A percentile compares a stretch with the other conserved stretches of the same genome.
Conservation (phyloP, 1,140 invertebrate species). For the Zophobas morio region DNA sequence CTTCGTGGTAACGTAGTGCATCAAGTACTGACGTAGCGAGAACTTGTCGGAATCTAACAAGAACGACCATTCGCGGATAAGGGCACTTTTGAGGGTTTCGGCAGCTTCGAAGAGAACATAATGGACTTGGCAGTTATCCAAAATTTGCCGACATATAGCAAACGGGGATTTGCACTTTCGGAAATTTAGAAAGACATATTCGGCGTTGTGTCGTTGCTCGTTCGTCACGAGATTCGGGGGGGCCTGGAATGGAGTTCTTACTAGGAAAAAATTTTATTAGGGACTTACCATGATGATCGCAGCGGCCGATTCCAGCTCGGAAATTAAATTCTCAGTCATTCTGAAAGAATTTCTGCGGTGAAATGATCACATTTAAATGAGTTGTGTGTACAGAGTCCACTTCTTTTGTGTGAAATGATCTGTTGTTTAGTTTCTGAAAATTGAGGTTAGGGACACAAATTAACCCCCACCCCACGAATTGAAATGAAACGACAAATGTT, state of each 20-base stretch:
- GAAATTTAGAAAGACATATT: conserved; percentile 85
- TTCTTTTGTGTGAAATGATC: background rate
- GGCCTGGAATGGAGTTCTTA: conserved; percentile 74
- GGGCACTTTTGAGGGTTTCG: conserved; percentile 84
- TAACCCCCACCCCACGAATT: background rate
- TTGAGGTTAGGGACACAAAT: conserved; percentile 18
- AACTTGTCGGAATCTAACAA: conserved; percentile 78
- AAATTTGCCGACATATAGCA: conserved; percentile 83
- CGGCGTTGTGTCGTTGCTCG: conserved; percentile 85
- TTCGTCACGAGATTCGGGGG: conserved; percentile 84
- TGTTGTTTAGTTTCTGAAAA: conserved; percentile 5
- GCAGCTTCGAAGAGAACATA: conserved; percentile 92
- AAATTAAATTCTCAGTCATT: conserved; percentile 59
- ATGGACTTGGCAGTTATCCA: conserved; percentile 84
- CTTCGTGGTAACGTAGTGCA: conserved; percentile 82
- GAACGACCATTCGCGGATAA: conserved; percentile 87
- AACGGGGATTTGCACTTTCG: conserved; percentile 88
- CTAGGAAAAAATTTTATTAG: conserved; percentile 20
- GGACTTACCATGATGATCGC: conserved; percentile 63
- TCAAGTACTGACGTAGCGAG: conserved; percentile 83
- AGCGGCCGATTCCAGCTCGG: conserved; percentile 63
- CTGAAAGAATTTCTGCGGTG: background rate
- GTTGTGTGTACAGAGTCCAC: background rate
- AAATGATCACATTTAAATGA: conserved; percentile 15
- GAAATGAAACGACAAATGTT: background rate